A percentile compares a stretch with the other conserved stretches of the same genome.
Conservation (phyloP, 1,140 invertebrate species). For the Drosophila virilis region DNA sequence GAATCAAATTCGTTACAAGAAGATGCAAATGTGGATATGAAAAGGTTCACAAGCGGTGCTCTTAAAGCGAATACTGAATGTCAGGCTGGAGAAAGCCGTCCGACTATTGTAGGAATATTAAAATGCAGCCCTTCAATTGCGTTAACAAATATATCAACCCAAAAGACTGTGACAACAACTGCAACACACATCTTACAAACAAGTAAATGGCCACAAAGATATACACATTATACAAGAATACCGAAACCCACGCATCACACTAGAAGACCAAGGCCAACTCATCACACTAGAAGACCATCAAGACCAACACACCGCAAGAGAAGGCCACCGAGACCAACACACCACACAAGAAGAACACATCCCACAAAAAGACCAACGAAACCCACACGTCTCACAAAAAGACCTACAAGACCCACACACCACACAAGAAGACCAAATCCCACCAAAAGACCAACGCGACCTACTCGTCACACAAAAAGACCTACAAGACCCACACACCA, state of each 20-base stretch:
- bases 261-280: neutral
- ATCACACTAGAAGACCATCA: neutral
- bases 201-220: too few relatives aligned
- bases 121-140: too few relatives aligned
- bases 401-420: neutral
- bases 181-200: too few relatives aligned
- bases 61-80: neutral
- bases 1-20: neutral
- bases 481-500: neutral
- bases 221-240: too few relatives aligned
- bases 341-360: neutral
- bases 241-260: neutral
- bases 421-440: neutral
- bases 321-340: neutral
- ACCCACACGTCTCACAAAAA: neutral
- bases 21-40: neutral
- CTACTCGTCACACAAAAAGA: neutral
- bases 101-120: too few relatives aligned
- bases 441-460: neutral
- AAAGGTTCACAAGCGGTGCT: neutral
- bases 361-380: neutral
- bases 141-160: too few relatives aligned
- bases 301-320: neutral
- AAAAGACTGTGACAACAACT: too few relatives aligned
- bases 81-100: neutral